These are phyloP conservation scores for roundworm (Caenorhabditis elegans) DNA, from an alignment of 1,140 invertebrate species.

Conservation along the genomic window DNA sequence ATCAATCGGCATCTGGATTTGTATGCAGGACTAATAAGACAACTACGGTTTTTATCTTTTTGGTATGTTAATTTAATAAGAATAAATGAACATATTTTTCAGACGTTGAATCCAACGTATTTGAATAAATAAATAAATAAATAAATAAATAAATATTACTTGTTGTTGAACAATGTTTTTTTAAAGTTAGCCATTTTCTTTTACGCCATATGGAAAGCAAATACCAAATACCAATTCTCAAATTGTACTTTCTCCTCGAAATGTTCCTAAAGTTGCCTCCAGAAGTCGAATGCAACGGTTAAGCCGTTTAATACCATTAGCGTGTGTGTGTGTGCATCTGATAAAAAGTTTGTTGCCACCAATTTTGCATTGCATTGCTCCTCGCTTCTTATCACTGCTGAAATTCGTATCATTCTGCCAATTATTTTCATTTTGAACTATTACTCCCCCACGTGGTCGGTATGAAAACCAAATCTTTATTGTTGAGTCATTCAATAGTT, in stretches of 20 bases:
- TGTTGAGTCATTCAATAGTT: slow-evolving; percentile 7
- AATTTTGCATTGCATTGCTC: background rate
- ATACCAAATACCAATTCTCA: too few species aligned
- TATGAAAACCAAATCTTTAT: background rate
- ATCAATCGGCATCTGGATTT: too few species aligned
- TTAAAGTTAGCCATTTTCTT: too few species aligned
- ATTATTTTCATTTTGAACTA: background rate
- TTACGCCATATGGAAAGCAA: too few species aligned
- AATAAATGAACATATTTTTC: too few species aligned
- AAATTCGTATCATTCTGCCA: background rate
- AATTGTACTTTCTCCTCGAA: background rate
- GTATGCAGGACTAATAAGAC: too few species aligned
- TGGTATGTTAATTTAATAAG: too few species aligned
- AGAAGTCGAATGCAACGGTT: background rate
- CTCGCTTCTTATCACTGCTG: background rate
- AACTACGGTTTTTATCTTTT: too few species aligned
- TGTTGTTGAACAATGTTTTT: too few species aligned
- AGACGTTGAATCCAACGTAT: too few species aligned
- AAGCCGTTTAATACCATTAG: background rate
- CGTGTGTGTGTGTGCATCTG: background rate
- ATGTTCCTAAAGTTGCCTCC: background rate
- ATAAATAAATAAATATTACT: too few species aligned
- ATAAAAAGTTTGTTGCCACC: slow-evolving; percentile 21
- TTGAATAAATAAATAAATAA: too few species aligned
- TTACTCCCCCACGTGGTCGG: background rate